Evolutionary conservation across 2,888 invertebrate genomes (phyloP).

Genomic region (Sepiola atlantica): DNA sequence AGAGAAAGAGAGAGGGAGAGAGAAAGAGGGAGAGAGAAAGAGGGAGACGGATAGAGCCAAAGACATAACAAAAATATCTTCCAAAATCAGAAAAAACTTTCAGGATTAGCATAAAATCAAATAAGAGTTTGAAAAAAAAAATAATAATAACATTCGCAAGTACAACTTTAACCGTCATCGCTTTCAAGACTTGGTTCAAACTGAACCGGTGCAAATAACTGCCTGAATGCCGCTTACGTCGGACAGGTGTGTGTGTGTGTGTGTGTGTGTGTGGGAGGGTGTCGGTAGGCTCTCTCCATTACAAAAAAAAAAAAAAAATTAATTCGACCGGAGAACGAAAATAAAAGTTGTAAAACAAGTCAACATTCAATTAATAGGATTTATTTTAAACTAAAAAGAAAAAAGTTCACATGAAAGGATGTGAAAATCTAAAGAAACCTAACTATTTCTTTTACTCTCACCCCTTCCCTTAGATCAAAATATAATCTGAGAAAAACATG

Average conservation of each 20-base stretch:
- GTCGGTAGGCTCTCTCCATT: neutral
- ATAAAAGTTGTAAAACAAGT: too few species aligned
- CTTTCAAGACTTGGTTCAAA: too few species aligned
- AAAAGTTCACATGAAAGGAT: neutral
- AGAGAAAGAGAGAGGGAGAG: neutral
- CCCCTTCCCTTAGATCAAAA: neutral
- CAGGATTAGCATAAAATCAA: neutral
- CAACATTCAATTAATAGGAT: neutral
- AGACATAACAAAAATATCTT: neutral
- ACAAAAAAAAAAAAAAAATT: neutral
- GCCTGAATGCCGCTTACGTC: too few species aligned
- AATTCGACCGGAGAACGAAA: neutral
- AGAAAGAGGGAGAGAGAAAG: neutral
- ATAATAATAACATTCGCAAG: too few species aligned
- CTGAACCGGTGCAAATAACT: too few species aligned
- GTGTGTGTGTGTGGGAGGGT: too few species aligned
- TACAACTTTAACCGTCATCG: too few species aligned
- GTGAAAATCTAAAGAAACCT: neutral
- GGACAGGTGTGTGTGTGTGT: too few species aligned
- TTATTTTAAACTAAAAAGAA: neutral
- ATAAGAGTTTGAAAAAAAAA: neutral
- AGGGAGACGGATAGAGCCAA: too few species aligned
- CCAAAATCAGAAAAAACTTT: neutral
- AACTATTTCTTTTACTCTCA: neutral
- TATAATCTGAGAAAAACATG: neutral